These are phyloP conservation scores for Clostera curtula DNA, from an alignment of 2,888 invertebrate genomes.

Conservation along the genomic window DNA sequence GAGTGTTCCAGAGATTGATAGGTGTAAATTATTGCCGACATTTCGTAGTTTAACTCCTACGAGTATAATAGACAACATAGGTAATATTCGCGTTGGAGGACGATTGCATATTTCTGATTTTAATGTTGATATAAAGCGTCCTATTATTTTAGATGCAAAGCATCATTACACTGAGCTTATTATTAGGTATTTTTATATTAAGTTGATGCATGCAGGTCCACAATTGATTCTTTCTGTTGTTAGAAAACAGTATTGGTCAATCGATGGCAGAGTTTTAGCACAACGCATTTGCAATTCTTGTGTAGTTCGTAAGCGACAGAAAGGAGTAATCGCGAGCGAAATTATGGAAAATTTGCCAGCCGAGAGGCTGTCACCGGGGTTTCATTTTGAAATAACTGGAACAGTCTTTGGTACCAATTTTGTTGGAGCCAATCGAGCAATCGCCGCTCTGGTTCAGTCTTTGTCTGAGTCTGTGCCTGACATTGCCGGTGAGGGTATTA, in stretches of 20 bases:
- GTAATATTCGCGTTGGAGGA: slow-evolving; percentile 2
- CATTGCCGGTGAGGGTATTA: neutral
- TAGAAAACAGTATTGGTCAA: slow-evolving; percentile 3
- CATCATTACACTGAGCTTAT: slow-evolving; percentile 1
- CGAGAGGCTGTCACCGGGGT: neutral
- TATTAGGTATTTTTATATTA: slow-evolving; percentile 2
- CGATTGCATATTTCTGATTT: slow-evolving; percentile 1
- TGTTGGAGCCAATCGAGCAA: neutral
- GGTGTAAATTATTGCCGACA: neutral
- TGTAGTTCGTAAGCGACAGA: slow-evolving; percentile 1
- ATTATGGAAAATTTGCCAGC: slow-evolving; percentile 5
- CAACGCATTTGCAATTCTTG: neutral
- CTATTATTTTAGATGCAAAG: neutral
- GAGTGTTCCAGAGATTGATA: neutral
- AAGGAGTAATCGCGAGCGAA: slow-evolving; percentile 3
- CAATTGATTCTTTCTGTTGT: slow-evolving; percentile 3
- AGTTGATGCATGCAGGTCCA: slow-evolving; percentile 4
- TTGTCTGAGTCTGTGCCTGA: too few species aligned
- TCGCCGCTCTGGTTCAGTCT: neutral
- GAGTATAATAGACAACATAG: neutral
- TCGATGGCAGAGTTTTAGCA: slow-evolving; percentile 1
- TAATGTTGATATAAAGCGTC: neutral
- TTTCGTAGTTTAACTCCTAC: neutral
- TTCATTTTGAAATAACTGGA: slow-evolving; percentile 1
- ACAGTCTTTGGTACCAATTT: slow-evolving; percentile 2